Percentiles rank a stretch among this genome's conserved stretches.
phyloP scores from a whole-genome alignment of 2,888 invertebrate genomes.

The Catocala sponsa region DNA sequence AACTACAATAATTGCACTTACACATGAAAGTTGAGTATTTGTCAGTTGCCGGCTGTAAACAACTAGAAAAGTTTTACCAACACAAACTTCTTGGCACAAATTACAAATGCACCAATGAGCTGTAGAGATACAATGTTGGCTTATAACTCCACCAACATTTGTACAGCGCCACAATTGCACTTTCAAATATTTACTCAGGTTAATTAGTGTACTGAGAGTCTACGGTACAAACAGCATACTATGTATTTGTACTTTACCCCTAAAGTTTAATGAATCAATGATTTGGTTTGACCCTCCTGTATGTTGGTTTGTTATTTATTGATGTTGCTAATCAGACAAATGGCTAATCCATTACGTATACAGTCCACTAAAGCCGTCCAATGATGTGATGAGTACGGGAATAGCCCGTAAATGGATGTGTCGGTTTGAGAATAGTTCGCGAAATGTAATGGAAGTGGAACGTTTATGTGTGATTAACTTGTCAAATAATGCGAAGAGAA shows the following conservation, averaged over 20 bases:
- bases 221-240: constrained; percentile 63
- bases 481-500: constrained; percentile 6
- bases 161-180: constrained; percentile 49
- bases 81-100: constrained; percentile 7
- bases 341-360: constrained; percentile 84
- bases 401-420: constrained; percentile 69
- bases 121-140: constrained; percentile 48
- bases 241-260: constrained; percentile 69
- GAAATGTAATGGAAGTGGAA: constrained; percentile 21
- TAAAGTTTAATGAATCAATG: constrained; percentile 83
- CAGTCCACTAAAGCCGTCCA: constrained; percentile 62
- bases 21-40: constrained; percentile 1
- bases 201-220: constrained; percentile 77
- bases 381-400: constrained; percentile 65
- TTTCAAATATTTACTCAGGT: constrained; percentile 75
- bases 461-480: constrained; percentile 5
- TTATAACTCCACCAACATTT: constrained; percentile 51
- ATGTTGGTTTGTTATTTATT: constrained; percentile 80
- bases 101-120: constrained; percentile 15
- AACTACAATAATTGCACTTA: not conserved
- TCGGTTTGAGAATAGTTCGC: constrained; percentile 47
- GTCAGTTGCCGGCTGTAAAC: constrained; percentile 7
- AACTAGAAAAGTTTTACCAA: constrained; percentile 6
- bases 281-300: constrained; percentile 73
- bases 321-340: constrained; percentile 85